phyloP scores from a whole-genome alignment of 2,113 vertebrate genomes.

The Aspiorhynchus laticeps region DNA sequence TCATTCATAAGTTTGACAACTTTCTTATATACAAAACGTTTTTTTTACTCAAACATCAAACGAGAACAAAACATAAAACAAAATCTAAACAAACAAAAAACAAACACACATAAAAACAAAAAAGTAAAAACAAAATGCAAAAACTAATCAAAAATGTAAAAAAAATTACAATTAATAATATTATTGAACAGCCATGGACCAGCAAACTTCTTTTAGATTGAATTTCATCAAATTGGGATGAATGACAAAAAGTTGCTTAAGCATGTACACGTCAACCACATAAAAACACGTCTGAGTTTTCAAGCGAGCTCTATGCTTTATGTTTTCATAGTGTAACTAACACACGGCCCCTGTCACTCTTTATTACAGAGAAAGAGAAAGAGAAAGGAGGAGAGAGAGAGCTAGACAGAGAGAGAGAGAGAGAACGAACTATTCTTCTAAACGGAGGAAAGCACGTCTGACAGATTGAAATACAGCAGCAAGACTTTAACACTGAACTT shows the following conservation, averaged over 20 bases:
- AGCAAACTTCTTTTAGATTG: not conserved
- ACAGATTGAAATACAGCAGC: slow-evolving; percentile 94
- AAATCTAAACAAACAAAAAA: not conserved
- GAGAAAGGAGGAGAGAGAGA: slow-evolving; percentile 49
- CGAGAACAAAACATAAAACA: not conserved
- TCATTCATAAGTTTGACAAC: not conserved
- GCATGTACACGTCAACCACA: slow-evolving; percentile 33
- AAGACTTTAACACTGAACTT: slow-evolving; percentile 87
- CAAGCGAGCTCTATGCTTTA: slow-evolving; percentile 47
- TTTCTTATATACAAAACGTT: not conserved
- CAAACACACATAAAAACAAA: not conserved
- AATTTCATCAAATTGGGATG: not conserved
- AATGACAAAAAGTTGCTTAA: slow-evolving; percentile 3
- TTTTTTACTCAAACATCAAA: not conserved
- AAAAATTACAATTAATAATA: not conserved
- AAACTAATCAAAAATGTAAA: not conserved
- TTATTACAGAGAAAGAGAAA: slow-evolving; percentile 74
- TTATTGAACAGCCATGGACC: not conserved
- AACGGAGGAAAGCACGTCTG: slow-evolving; percentile 88
- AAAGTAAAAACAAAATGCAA: not conserved
- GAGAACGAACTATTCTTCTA: slow-evolving; percentile 90
- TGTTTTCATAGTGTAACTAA: slow-evolving; percentile 56
- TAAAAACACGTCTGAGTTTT: slow-evolving; percentile 47
- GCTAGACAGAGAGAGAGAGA: slow-evolving; percentile 79
- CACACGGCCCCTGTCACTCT: slow-evolving; percentile 77